These are phyloP conservation scores for Saguinus midas DNA, from an alignment of 2,113 vertebrate genomes.

Conservation along the genomic window DNA sequence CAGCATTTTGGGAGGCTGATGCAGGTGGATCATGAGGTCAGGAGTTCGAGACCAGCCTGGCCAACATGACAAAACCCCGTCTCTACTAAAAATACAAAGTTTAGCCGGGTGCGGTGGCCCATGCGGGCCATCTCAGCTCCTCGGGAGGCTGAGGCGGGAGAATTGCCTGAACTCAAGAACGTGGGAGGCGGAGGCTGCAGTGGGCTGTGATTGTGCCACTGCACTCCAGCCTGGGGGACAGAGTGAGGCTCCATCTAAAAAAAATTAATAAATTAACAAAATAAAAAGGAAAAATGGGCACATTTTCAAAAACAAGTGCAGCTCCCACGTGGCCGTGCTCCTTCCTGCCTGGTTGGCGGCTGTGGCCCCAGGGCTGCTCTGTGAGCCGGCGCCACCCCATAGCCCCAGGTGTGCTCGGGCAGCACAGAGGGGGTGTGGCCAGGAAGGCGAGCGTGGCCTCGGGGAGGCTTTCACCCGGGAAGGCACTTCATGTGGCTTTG, in stretches of 20 bases:
- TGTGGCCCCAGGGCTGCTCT: too few species aligned
- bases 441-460: too few species aligned
- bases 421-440: too few species aligned
- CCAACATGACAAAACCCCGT: neutral
- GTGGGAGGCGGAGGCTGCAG: neutral
- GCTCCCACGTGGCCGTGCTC: too few species aligned
- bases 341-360: too few species aligned
- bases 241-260: neutral
- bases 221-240: neutral
- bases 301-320: neutral
- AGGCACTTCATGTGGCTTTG: too few species aligned
- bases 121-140: too few species aligned
- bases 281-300: neutral
- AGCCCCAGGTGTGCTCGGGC: too few species aligned
- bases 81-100: neutral
- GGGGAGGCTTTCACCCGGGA: too few species aligned
- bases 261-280: neutral
- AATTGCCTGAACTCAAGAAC: neutral
- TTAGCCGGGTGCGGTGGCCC: neutral
- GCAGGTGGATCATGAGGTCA: neutral
- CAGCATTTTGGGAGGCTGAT: neutral
- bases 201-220: neutral
- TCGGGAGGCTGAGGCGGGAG: neutral
- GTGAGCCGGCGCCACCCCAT: too few species aligned
- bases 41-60: neutral